Conservation (phyloP, 2,113 vertebrate species). For the Heloderma charlesbogerti region DNA sequence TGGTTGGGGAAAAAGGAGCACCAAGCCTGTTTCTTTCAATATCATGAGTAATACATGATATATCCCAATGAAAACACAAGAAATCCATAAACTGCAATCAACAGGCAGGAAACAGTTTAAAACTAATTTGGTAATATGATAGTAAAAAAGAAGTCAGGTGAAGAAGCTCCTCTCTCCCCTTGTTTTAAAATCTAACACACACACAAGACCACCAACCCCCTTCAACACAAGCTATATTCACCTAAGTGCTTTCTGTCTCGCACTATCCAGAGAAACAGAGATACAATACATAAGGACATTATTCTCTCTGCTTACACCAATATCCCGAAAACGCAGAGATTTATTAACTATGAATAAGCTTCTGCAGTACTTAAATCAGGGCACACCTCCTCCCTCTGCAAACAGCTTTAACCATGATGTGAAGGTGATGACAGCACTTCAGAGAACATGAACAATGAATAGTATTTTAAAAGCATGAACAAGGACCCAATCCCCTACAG, state of each 20-base stretch:
- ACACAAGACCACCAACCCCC: background rate
- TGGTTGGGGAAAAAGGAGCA: background rate
- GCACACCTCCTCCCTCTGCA: background rate
- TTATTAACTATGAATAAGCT: background rate
- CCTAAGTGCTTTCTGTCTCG: background rate
- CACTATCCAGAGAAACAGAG: background rate
- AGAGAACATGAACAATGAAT: background rate
- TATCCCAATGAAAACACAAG: background rate
- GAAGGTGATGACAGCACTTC: slow-evolving; percentile 16
- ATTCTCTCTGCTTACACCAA: background rate
- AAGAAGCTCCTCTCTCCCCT: background rate
- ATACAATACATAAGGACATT: background rate
- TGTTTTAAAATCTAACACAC: background rate
- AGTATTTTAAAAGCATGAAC: slow-evolving; percentile 9
- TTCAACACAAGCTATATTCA: background rate
- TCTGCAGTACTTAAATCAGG: slow-evolving; percentile 5
- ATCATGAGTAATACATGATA: background rate
- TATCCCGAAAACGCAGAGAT: slow-evolving; percentile 9
- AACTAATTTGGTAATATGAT: background rate
- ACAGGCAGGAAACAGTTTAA: background rate
- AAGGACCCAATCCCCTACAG: background rate
- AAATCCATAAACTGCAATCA: background rate
- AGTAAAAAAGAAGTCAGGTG: background rate
- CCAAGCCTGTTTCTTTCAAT: background rate
- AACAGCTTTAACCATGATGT: slow-evolving; percentile 11